Evolutionary conservation across 1,140 invertebrate species (phyloP), one percentile per base, ranked within the genome.

Genomic region (Lucilia cuprina): DNA sequence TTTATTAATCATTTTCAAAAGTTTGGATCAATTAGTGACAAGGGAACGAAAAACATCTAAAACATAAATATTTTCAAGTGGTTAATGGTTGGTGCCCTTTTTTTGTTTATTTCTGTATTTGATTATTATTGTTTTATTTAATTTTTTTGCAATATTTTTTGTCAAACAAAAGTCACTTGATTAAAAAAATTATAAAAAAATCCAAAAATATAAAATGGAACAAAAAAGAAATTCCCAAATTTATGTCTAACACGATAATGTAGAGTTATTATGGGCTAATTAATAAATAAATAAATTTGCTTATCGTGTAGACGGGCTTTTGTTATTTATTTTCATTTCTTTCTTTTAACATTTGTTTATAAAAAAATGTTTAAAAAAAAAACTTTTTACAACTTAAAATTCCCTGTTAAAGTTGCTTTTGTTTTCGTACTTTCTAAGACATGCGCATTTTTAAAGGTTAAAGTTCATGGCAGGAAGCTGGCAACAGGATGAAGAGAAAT

Each of bases 371-470:
- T 12, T 14, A 55, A 55, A 55, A 55, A 55, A 55, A n/a, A 55
- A 55, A 55, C 7, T 8, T 41, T 41, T 41, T 41, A 41, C 41
- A 41, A 41, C 41, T 41, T 41, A 41, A 60, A 17, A 60, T 60
- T 60, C 55, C 55, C 55, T 60, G 13, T 60, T 60, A 17, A 60
- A n/a, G 8, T 60, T 60, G 50, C 17, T 60, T 30, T 30, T 30
- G n/a, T 30, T 30, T 30, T 60, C 17, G 13, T n/a, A 14, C 13
- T n/a, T 60, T 70, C 65, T 19, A 70, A 70, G 65, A 70, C 65
- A 70, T 70, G 65, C 65, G 65, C 65, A 70, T 21, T 60, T 12
- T 70, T 21, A 70, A 70, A 70, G 65, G 65, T 70, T 70, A 70
- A 70, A 70, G 65, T 70, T 70, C 65, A 70, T 21, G 17, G n/a